Conservation (phyloP, 2,113 vertebrate species). For the Sylvilagus bachmani region DNA sequence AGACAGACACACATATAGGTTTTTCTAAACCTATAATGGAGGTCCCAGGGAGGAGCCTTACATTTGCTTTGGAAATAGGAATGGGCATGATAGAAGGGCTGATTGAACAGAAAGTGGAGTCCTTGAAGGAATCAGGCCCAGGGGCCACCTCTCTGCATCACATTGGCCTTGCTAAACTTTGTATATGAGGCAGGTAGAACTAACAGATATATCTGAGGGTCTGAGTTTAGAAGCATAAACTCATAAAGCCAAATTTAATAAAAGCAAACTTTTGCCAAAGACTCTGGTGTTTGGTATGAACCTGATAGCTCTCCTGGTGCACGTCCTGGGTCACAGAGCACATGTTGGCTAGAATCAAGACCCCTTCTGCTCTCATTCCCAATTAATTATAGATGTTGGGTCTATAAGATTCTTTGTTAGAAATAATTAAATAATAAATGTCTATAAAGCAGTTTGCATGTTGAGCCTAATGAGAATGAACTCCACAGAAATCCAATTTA, state of each 20-base stretch:
- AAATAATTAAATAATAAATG: conserved; percentile 85
- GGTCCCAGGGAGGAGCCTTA: neutral
- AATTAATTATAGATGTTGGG: conserved; percentile 79
- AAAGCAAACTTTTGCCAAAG: conserved; percentile 66
- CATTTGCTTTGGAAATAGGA: neutral
- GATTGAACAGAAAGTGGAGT: neutral
- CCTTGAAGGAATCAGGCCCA: neutral
- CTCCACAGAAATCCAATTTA: conserved; percentile 82
- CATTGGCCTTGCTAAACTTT: neutral
- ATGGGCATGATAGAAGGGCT: neutral
- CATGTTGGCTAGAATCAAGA: conserved; percentile 62
- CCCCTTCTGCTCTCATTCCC: conserved; percentile 61
- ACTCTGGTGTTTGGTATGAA: conserved; percentile 56
- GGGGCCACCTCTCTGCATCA: neutral
- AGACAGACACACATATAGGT: neutral
- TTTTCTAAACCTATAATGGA: neutral
- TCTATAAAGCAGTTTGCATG: conserved; percentile 78
- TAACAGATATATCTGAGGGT: neutral
- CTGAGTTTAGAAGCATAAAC: conserved; percentile 49
- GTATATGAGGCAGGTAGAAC: neutral
- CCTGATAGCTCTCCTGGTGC: conserved; percentile 51
- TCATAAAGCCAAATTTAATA: conserved; percentile 77
- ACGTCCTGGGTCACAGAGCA: conserved; percentile 76
- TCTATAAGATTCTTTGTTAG: conserved; percentile 79
- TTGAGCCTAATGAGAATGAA: conserved; percentile 80